phyloP scores from a whole-genome alignment of 1,140 invertebrate species.

The Grapholita molesta region DNA sequence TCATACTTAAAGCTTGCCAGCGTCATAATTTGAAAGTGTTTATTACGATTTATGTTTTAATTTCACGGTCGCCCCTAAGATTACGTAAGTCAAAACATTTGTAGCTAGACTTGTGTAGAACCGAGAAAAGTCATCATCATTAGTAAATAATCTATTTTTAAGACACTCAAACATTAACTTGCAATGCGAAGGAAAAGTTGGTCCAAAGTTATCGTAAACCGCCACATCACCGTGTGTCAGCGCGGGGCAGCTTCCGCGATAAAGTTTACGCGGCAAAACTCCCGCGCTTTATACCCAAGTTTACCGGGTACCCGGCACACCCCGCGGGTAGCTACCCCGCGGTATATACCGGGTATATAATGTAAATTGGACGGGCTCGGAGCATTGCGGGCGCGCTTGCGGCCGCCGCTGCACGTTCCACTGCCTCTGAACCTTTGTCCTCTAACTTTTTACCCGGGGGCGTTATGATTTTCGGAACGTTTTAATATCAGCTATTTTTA shows the following conservation, averaged over 20 bases:
- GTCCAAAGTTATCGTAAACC: neutral
- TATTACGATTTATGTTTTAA: neutral
- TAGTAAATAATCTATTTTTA: neutral
- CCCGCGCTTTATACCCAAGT: constrained; percentile 63
- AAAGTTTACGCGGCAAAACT: constrained; percentile 69
- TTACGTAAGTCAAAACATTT: too few species aligned
- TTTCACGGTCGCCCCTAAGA: neutral
- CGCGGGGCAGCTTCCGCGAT: constrained; percentile 35
- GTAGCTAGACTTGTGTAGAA: too few species aligned
- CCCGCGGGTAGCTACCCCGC: constrained; percentile 29
- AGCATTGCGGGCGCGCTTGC: constrained; percentile 33
- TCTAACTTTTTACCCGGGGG: neutral
- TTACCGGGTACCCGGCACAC: constrained; percentile 27
- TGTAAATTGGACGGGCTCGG: constrained; percentile 41
- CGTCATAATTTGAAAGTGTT: neutral
- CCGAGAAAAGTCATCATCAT: too few species aligned
- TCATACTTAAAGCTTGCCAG: neutral
- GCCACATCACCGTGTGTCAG: constrained; percentile 9
- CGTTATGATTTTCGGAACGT: neutral
- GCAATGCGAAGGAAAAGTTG: neutral
- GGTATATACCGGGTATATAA: constrained; percentile 43
- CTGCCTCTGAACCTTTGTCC: neutral
- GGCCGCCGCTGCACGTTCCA: constrained; percentile 33
- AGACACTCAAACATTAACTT: neutral
- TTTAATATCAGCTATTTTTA: neutral